Percentiles rank a stretch among this genome's conserved stretches.
phyloP scores from a whole-genome alignment of 64 coral and sea anemone species.

The Pocillopora damicornis region DNA sequence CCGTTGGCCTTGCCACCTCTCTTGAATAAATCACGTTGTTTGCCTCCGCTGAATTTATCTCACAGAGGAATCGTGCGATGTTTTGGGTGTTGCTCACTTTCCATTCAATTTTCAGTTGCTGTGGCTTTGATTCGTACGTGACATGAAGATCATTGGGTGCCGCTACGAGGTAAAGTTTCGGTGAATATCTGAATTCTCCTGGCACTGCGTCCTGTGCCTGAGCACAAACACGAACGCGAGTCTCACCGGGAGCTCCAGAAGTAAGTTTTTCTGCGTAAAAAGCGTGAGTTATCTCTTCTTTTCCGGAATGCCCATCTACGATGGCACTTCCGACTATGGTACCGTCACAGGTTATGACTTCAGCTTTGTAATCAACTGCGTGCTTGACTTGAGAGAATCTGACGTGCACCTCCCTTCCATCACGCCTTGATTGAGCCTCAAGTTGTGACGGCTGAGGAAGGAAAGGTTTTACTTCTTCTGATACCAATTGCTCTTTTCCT shows the following conservation, averaged over 20 bases:
- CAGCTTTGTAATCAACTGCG: constrained; percentile 12
- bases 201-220: not conserved
- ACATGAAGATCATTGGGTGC: not conserved
- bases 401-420: constrained; percentile 1
- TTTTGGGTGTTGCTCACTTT: not conserved
- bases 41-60: not conserved
- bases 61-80: constrained; percentile 4
- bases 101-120: not conserved
- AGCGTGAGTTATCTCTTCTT: not conserved
- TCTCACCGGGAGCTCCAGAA: not conserved
- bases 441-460: constrained; percentile 3
- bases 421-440: constrained; percentile 2
- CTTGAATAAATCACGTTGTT: not conserved
- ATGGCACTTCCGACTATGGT: constrained; percentile 5
- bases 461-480: not conserved
- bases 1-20: not conserved
- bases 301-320: not conserved
- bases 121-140: not conserved
- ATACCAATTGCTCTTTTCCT: not conserved
- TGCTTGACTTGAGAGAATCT: constrained; percentile 1
- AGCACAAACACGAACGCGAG: constrained; percentile 8
- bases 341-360: not conserved
- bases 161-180: not conserved
- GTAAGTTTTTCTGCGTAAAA: not conserved
- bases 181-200: not conserved